Conservation (phyloP, 2,113 vertebrate species). For the Pogonocichla stellata region DNA sequence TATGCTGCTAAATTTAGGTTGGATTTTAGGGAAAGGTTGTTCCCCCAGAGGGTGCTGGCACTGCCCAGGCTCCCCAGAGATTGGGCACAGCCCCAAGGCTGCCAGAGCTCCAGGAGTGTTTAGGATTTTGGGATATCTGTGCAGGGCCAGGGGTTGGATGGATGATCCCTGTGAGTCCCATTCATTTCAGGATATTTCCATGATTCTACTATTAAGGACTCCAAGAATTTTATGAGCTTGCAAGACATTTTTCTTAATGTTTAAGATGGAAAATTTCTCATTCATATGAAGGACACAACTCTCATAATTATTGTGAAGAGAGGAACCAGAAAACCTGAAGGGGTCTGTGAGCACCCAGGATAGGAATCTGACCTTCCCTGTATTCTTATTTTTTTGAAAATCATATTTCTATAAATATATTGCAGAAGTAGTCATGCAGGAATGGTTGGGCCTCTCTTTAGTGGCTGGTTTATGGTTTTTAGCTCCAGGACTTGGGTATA, state of each 20-base stretch:
- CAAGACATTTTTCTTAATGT: background rate
- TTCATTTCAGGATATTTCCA: background rate
- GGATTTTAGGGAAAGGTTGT: background rate
- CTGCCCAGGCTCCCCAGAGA: background rate
- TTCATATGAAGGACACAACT: background rate
- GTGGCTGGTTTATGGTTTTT: background rate
- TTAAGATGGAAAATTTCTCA: background rate
- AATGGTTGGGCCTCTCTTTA: background rate
- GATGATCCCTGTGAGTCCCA: background rate
- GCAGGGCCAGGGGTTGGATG: background rate
- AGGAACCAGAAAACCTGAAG: background rate
- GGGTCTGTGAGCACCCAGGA: background rate
- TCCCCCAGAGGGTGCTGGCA: background rate
- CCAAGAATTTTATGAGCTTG: background rate
- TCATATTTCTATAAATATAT: background rate
- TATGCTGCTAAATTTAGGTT: background rate
- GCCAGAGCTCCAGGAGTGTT: background rate
- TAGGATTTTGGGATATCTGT: background rate
- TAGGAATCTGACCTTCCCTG: background rate
- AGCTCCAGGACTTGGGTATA: background rate
- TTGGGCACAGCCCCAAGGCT: rapidly evolving
- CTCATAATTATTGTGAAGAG: background rate
- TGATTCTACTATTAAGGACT: background rate
- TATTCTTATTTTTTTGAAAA: background rate
- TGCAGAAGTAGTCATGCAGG: background rate